A percentile compares a stretch with the other conserved stretches of the same genome.
phyloP scores from a whole-genome alignment of 2,113 vertebrate genomes.

The Labeo catla region DNA sequence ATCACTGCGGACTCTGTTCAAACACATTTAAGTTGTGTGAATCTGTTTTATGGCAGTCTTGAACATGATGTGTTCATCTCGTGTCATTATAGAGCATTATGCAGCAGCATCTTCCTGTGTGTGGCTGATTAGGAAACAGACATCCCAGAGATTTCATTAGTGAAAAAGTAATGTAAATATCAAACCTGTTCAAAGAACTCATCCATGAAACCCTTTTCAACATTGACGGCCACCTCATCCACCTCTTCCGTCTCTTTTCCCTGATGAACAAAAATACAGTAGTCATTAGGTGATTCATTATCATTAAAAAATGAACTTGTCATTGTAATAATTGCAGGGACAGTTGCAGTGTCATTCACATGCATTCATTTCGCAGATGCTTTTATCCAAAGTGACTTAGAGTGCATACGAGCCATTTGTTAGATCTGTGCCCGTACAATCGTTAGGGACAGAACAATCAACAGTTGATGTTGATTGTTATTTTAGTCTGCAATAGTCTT shows the following conservation, averaged over 20 bases:
- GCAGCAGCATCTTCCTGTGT: background rate
- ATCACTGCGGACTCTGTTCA: background rate
- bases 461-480: no score
- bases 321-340: background rate
- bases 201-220: conserved; percentile 93
- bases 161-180: conserved; percentile 4
- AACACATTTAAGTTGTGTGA: background rate
- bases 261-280: conserved; percentile 67
- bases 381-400: background rate
- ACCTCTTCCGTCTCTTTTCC: conserved; percentile 87
- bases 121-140: background rate
- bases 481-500: background rate
- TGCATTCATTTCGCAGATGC: background rate
- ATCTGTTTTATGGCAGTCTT: background rate
- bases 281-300: background rate
- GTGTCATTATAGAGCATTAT: background rate
- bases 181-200: conserved; percentile 94
- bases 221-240: conserved; percentile 86
- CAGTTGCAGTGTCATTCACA: background rate
- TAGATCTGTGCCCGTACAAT: background rate
- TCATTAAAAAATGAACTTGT: background rate
- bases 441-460: background rate
- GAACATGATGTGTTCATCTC: background rate
- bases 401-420: background rate
- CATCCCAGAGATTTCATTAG: background rate